Percentiles rank a stretch among this genome's conserved stretches.
Evolutionary conservation across 2,888 invertebrate genomes (phyloP).

Genomic region (Lasioglossum oenotherae): DNA sequence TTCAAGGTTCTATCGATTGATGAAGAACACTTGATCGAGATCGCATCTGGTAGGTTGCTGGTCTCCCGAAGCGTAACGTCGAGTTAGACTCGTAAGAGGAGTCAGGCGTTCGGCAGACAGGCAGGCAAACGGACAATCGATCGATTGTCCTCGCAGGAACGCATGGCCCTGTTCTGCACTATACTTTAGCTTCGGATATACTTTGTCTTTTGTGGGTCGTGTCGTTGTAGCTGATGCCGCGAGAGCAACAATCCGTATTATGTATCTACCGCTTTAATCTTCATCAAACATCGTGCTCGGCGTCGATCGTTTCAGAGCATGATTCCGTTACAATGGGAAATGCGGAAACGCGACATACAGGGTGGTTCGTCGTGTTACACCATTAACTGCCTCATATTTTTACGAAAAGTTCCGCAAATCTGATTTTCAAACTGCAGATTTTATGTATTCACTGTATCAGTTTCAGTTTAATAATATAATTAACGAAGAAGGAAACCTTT

Average conservation of each 20-base stretch:
- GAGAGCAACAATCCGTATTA: slow-evolving; percentile 61
- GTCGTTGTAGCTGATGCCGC: slow-evolving; percentile 60
- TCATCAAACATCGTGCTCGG: not conserved
- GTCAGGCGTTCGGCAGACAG: slow-evolving; percentile 54
- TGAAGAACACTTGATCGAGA: slow-evolving; percentile 50
- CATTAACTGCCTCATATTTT: not conserved
- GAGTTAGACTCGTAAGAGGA: slow-evolving; percentile 55
- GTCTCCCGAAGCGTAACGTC: slow-evolving; percentile 52
- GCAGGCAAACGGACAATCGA: slow-evolving; percentile 70
- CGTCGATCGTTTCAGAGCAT: slow-evolving; percentile 12
- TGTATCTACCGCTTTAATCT: slow-evolving; percentile 27
- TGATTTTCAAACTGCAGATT: no score
- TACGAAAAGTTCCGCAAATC: not conserved
- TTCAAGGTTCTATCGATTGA: slow-evolving; percentile 59
- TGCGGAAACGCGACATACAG: not conserved
- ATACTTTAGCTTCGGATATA: slow-evolving; percentile 66
- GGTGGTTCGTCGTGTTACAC: not conserved
- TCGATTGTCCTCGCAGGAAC: slow-evolving; percentile 73
- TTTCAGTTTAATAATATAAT: not conserved
- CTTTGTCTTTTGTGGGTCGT: slow-evolving; percentile 71
- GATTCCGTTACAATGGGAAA: not conserved
- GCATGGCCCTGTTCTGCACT: slow-evolving; percentile 70
- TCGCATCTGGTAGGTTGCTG: slow-evolving; percentile 32
- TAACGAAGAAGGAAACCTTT: not conserved
- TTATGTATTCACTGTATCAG: no score